Evolutionary conservation across 2,113 vertebrate species (phyloP), one percentile per base, ranked within the genome.

Genomic region (Oreochromis aureus): DNA sequence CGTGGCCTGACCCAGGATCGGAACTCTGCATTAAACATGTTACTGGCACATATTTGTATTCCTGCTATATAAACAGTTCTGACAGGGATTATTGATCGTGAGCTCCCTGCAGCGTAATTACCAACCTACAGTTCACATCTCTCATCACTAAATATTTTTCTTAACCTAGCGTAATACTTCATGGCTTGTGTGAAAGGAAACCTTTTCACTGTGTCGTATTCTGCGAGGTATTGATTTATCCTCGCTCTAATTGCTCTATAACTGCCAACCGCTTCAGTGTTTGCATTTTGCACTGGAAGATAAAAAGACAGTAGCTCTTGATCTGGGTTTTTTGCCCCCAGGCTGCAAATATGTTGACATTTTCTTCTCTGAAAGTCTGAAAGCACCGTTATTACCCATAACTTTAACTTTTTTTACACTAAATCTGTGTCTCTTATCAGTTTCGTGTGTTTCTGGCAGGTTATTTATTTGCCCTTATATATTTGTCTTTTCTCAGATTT

Each of bases 201-300:
- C 69, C 69, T 82, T 85, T 93, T 82, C 54, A 76, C 81, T 66
- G 83, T 86, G 87, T 89, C 86, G 86, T 59, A 91, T 91, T 89
- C 88, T 88, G 71, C 73, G 56, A 93, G 82, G 88, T 91, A 91
- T 93, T 83, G 90, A 91, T 91, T 90, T 73, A 93, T 93, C 80
- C 56, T 2, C 19, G 27, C 63, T 83, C 88, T 91, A 93, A 93
- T 93, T 93, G 88, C 88, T 89, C 66, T 84, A 88, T 84, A 86
- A 80, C 91, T 92, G 86, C 89, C 89, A 91, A 88, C 85, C 58
- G 86, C 84, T 80, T 87, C 81, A 66, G 24, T 51, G 87, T 81
- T 84, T 82, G 87, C 87, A 86, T 89, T 91, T 86, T 80, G 54
- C 78, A 51, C 80, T 61, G 69, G 13, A 76, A 87, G 83, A 91